phyloP scores from a whole-genome alignment of 2,113 vertebrate species.

The Rhegmatorhina hoffmannsi region DNA sequence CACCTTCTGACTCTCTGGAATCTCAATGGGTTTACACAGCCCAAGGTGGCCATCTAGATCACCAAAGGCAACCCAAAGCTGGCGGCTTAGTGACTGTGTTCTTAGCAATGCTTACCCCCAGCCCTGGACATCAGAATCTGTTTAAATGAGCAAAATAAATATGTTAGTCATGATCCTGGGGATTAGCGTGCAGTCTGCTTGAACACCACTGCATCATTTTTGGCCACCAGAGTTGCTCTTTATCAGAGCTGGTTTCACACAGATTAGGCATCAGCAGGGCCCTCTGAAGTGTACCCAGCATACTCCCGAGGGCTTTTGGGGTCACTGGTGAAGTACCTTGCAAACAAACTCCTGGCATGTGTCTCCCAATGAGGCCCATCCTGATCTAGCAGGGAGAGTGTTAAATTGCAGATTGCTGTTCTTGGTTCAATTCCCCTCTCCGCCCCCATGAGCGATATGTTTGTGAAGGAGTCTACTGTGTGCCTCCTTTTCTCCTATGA shows the following conservation, averaged over 20 bases:
- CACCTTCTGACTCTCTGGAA: background rate
- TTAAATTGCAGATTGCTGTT: background rate
- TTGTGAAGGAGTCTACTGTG: background rate
- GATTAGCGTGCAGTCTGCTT: conserved; percentile 22
- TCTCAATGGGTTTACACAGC: background rate
- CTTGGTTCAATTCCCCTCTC: background rate
- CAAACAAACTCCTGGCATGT: background rate
- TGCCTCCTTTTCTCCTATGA: background rate
- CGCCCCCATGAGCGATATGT: fast-evolving
- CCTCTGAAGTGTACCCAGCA: background rate
- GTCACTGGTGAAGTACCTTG: background rate
- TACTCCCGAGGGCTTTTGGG: background rate
- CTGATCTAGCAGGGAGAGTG: background rate
- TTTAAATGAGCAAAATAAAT: conserved; percentile 59
- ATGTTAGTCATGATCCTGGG: conserved; percentile 39
- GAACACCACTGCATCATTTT: background rate
- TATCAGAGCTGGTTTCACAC: background rate
- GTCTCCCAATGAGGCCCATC: background rate
- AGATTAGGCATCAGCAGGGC: conserved; percentile 10
- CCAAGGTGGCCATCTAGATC: background rate
- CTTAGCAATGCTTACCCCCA: conserved; percentile 1
- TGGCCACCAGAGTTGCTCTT: conserved; percentile 17
- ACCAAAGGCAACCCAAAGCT: background rate
- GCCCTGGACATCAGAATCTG: background rate
- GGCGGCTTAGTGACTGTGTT: background rate